Evolutionary conservation across 2,888 invertebrate genomes (phyloP).

Genomic region (Chouioia cunea): DNA sequence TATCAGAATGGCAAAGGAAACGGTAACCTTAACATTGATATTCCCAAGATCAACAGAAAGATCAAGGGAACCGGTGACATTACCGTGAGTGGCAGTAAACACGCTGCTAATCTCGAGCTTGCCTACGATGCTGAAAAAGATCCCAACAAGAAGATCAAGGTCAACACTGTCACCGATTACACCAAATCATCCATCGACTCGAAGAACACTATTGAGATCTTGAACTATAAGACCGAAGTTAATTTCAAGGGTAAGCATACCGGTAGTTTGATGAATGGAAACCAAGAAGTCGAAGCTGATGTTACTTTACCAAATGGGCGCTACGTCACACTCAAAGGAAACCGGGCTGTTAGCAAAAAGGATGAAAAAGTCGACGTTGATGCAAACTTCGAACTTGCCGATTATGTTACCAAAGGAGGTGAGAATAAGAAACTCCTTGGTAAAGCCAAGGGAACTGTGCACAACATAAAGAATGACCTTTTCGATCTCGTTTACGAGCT

Average conservation of each 20-base stretch:
- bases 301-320: conserved; percentile 70
- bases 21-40: conserved; percentile 72
- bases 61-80: conserved; percentile 72
- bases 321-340: conserved; percentile 67
- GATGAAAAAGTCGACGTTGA: conserved; percentile 50
- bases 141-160: conserved; percentile 76
- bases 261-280: conserved; percentile 67
- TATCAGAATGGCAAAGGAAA: conserved; percentile 77
- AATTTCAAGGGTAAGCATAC: conserved; percentile 69
- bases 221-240: conserved; percentile 69
- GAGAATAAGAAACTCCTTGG: conserved; percentile 67
- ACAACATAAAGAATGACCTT: conserved; percentile 67
- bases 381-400: conserved; percentile 59
- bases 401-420: conserved; percentile 67
- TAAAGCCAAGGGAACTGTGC: conserved; percentile 65
- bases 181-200: conserved; percentile 72
- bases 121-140: conserved; percentile 80
- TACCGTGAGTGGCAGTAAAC: conserved; percentile 73
- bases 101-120: conserved; percentile 75
- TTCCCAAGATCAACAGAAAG: conserved; percentile 70
- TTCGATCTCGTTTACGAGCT: conserved; percentile 66
- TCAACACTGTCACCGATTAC: conserved; percentile 75
- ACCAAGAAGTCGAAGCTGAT: conserved; percentile 69
- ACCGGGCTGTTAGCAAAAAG: conserved; percentile 59
- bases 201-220: conserved; percentile 72